phyloP scores from a whole-genome alignment of 1,140 invertebrate species.

The Wasmannia auropunctata region DNA sequence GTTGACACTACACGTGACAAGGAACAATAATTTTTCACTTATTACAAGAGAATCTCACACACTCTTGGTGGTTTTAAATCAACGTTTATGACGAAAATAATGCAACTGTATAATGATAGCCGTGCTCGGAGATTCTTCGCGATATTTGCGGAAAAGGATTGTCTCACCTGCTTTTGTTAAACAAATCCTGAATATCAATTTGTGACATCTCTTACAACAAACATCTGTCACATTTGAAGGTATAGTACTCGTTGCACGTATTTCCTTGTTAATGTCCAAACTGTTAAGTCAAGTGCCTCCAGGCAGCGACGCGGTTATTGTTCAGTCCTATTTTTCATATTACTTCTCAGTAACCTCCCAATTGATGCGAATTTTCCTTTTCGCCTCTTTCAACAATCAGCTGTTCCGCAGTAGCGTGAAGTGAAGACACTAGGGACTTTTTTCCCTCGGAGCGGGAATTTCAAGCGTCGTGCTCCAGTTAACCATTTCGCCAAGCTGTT shows the following conservation, averaged over 20 bases:
- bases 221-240: slow-evolving; percentile 80
- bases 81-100: background rate
- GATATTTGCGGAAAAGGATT: slow-evolving; percentile 33
- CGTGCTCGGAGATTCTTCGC: background rate
- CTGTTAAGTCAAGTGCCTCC: slow-evolving; percentile 8
- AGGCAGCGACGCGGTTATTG: slow-evolving; percentile 41
- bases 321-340: slow-evolving; percentile 64
- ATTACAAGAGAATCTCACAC: background rate
- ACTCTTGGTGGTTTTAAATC: background rate
- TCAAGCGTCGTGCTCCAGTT: background rate
- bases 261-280: slow-evolving; percentile 24
- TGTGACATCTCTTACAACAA: slow-evolving; percentile 84
- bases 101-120: background rate
- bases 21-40: background rate
- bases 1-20: background rate
- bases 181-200: slow-evolving; percentile 83
- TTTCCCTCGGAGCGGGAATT: slow-evolving; percentile 36
- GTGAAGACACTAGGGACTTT: slow-evolving; percentile 63
- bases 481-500: background rate
- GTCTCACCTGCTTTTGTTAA: slow-evolving; percentile 82
- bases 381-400: slow-evolving; percentile 67
- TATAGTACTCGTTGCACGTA: slow-evolving; percentile 37
- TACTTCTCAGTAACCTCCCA: slow-evolving; percentile 65
- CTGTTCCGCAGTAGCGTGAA: slow-evolving; percentile 58
- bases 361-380: slow-evolving; percentile 69